phyloP scores from a whole-genome alignment of 2,888 invertebrate species.

The Acanthosoma haemorrhoidale region DNA sequence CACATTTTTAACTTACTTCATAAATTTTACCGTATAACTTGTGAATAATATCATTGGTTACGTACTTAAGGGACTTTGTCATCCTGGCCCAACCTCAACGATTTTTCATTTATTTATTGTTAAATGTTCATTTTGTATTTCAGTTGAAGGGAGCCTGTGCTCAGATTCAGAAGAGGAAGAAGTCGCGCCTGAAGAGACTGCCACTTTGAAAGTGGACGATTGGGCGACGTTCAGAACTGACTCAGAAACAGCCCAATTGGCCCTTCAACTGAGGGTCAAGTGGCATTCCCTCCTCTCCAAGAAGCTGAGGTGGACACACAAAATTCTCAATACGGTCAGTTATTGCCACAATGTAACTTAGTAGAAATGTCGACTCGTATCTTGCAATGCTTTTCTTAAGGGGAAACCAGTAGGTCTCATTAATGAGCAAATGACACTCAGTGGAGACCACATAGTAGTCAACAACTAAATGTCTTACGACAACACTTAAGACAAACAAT shows the following conservation, averaged over 20 bases:
- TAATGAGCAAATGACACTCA: no score
- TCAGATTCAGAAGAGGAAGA: conserved; percentile 55
- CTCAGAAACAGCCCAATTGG: conserved; percentile 59
- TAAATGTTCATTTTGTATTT: neutral
- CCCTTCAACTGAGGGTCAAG: conserved; percentile 65
- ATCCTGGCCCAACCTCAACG: neutral
- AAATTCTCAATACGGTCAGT: conserved; percentile 51
- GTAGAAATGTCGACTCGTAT: neutral
- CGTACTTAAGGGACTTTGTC: no score
- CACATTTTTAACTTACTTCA: no score
- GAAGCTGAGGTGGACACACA: conserved; percentile 56
- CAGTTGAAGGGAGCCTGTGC: conserved; percentile 40
- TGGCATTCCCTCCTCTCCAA: conserved; percentile 47
- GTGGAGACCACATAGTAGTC: no score
- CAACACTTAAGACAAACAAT: no score
- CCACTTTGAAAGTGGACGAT: conserved; percentile 61
- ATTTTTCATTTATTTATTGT: neutral
- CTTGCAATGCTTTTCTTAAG: neutral
- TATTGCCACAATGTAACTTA: neutral
- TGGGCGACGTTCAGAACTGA: conserved; percentile 69
- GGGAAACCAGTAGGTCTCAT: no score
- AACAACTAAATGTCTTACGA: no score
- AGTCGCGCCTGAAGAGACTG: conserved; percentile 48
- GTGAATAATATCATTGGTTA: no score
- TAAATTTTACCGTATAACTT: no score